Conservation (phyloP, 2,113 vertebrate genomes). For the Antechinus flavipes region DNA sequence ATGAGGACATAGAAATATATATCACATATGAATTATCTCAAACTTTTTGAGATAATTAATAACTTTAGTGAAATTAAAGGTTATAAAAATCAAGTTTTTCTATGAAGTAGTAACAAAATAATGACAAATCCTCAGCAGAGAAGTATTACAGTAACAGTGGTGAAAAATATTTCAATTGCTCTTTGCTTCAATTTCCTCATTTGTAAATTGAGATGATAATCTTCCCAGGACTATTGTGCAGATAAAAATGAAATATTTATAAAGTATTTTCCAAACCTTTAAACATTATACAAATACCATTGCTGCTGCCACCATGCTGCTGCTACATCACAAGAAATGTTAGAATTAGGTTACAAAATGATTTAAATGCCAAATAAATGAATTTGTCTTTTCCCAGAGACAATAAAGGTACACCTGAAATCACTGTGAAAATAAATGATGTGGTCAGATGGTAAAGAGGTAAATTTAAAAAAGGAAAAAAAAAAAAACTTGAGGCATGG, state of each 20-base stretch:
- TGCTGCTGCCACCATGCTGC: background rate
- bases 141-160: background rate
- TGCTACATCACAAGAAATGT: background rate
- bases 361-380: background rate
- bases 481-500: background rate
- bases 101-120: background rate
- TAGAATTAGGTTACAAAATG: background rate
- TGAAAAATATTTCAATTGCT: background rate
- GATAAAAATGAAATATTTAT: background rate
- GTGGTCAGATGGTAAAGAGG: background rate
- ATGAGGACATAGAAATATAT: background rate
- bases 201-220: background rate
- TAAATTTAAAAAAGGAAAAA: background rate
- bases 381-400: background rate
- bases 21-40: background rate
- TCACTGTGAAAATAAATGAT: background rate
- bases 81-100: background rate
- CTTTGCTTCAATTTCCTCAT: background rate
- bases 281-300: background rate
- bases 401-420: background rate
- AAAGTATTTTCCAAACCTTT: background rate
- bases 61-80: background rate
- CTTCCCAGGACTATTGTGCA: background rate
- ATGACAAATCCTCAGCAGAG: background rate
- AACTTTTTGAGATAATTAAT: background rate